Evolutionary conservation across 2,113 vertebrate species (phyloP).

Genomic region (Pseudopodoces humilis): DNA sequence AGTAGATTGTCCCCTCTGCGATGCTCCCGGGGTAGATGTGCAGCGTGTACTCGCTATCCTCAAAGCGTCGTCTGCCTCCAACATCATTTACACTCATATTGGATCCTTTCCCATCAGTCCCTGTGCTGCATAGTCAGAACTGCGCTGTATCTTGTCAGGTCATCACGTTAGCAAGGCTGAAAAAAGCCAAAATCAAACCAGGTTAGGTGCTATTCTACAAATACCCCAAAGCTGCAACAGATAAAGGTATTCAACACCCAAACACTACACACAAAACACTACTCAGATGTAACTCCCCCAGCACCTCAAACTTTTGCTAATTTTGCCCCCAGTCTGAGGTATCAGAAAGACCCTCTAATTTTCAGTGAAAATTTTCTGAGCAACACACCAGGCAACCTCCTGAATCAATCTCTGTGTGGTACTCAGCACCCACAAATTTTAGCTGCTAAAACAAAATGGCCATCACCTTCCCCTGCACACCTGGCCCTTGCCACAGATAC

Average conservation of each 20-base stretch:
- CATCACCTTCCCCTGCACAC: neutral
- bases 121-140: constrained; percentile 74
- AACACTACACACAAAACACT: neutral
- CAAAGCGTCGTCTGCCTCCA: constrained; percentile 94
- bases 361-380: neutral
- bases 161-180: constrained; percentile 75
- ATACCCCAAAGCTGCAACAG: neutral
- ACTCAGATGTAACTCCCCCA: neutral
- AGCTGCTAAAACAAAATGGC: neutral
- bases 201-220: neutral
- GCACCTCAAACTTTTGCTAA: neutral
- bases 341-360: neutral
- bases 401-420: neutral
- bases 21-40: constrained; percentile 93
- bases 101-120: constrained; percentile 90
- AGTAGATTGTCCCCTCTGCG: constrained; percentile 95
- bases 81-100: constrained; percentile 97
- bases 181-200: neutral
- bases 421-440: neutral
- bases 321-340: neutral
- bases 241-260: neutral
- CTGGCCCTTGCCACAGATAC: neutral
- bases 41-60: constrained; percentile 92
- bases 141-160: constrained; percentile 72
- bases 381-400: neutral